These are phyloP conservation scores for Loripinus fragilis DNA, from an alignment of 2,888 invertebrate species.

Conservation along the genomic window DNA sequence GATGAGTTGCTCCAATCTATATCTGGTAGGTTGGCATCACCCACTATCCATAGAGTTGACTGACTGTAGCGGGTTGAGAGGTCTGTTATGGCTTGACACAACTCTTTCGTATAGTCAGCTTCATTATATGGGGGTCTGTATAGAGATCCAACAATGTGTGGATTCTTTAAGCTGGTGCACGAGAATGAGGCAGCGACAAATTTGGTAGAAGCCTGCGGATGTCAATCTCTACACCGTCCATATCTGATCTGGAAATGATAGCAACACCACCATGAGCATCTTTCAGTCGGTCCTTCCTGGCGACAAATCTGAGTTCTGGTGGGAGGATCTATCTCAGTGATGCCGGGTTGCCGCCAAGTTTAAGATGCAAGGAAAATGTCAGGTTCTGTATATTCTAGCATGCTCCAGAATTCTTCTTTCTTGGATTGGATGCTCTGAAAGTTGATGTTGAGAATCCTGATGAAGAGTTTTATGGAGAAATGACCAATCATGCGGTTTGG, in stretches of 20 bases:
- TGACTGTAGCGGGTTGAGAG: not conserved
- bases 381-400: not conserved
- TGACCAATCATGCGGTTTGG: too few relatives aligned
- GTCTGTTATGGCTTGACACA: not conserved
- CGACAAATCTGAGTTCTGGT: conserved; percentile 6
- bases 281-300: not conserved
- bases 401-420: conserved; percentile 9
- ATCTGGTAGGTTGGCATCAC: conserved; percentile 28
- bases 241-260: conserved; percentile 34
- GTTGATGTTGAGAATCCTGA: too few relatives aligned
- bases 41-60: conserved; percentile 8
- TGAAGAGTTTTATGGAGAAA: too few relatives aligned
- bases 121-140: conserved; percentile 24
- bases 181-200: conserved; percentile 31
- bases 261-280: conserved; percentile 31
- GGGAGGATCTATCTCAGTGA: conserved; percentile 15
- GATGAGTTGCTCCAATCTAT: conserved; percentile 27
- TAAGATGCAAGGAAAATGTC: not conserved
- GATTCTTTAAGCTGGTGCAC: conserved; percentile 23
- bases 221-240: conserved; percentile 26
- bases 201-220: conserved; percentile 15
- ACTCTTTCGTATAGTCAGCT: not conserved
- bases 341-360: conserved; percentile 5
- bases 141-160: conserved; percentile 29
- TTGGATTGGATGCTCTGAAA: conserved; percentile 21